These are phyloP conservation scores for Colostygia pectinataria DNA, from an alignment of 2,888 invertebrate genomes.

Conservation along the genomic window DNA sequence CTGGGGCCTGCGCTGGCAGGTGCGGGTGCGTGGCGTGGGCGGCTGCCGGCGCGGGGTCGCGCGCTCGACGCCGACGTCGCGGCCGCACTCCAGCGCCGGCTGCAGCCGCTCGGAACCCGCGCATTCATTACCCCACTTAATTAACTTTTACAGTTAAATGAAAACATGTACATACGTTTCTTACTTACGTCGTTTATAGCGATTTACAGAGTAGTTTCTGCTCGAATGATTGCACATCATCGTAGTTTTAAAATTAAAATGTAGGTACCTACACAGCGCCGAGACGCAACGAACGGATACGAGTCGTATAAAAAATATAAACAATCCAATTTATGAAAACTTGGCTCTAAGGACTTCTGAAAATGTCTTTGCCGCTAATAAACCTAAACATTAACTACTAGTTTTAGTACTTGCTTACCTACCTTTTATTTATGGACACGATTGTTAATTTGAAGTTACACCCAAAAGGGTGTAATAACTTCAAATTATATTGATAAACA, in stretches of 20 bases:
- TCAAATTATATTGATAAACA: too few relatives aligned
- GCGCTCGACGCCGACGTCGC: conserved; percentile 31
- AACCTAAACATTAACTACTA: too few relatives aligned
- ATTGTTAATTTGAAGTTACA: too few relatives aligned
- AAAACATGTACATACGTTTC: conserved; percentile 52
- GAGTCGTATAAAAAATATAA: too few relatives aligned
- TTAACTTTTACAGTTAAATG: conserved; percentile 73
- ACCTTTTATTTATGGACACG: too few relatives aligned
- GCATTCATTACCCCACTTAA: conserved; percentile 63
- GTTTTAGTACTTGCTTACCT: too few relatives aligned
- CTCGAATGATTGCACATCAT: conserved; percentile 50
- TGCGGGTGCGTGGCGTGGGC: conserved; percentile 25
- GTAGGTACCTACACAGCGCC: background rate
- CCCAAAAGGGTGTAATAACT: too few relatives aligned
- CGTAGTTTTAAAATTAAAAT: background rate
- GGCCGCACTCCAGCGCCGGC: conserved; percentile 16
- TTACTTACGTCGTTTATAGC: conserved; percentile 55
- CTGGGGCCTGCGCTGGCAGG: background rate
- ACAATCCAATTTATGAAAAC: too few relatives aligned
- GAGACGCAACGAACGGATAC: background rate
- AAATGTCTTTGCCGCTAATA: too few relatives aligned
- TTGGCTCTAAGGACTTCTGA: too few relatives aligned
- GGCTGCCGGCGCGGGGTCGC: conserved; percentile 23
- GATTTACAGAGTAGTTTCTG: conserved; percentile 52
- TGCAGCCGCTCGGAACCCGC: conserved; percentile 40